phyloP scores from a whole-genome alignment of 2,888 invertebrate species.

The Ptychoptera albimana region DNA sequence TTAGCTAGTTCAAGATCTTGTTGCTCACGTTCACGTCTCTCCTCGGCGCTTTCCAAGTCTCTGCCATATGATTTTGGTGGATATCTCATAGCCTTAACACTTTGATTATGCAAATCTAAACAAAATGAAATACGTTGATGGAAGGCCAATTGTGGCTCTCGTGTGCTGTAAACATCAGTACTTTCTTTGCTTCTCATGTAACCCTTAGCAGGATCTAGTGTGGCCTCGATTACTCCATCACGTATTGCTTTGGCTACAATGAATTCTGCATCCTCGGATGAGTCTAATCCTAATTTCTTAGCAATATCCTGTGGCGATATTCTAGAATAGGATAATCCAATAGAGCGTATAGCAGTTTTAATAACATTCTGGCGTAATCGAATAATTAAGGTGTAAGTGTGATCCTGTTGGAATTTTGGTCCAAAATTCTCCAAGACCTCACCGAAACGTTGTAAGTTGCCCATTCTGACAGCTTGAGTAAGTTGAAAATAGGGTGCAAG shows the following conservation, averaged over 20 bases:
- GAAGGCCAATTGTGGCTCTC: slow-evolving; percentile 90
- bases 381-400: slow-evolving; percentile 90
- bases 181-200: slow-evolving; percentile 97
- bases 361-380: slow-evolving; percentile 97
- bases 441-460: slow-evolving; percentile 86
- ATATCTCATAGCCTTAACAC: slow-evolving; percentile 98
- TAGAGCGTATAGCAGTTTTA: slow-evolving; percentile 92
- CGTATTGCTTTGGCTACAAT: slow-evolving; percentile 96
- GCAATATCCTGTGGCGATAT: slow-evolving; percentile 94
- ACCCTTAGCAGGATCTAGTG: slow-evolving; percentile 85
- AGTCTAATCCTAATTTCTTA: slow-evolving; percentile 81
- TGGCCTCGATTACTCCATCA: slow-evolving; percentile 97
- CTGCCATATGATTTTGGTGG: slow-evolving; percentile 98
- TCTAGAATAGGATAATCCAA: slow-evolving; percentile 89
- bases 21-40: slow-evolving; percentile 88
- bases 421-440: slow-evolving; percentile 85
- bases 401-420: slow-evolving; percentile 81
- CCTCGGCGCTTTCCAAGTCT: slow-evolving; percentile 93
- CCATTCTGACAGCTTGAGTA: slow-evolving; percentile 91
- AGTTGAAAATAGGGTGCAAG: slow-evolving; percentile 92
- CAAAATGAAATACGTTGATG: slow-evolving; percentile 96
- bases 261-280: slow-evolving; percentile 95
- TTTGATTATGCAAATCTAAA: slow-evolving; percentile 94
- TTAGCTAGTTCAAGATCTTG: slow-evolving; percentile 98
- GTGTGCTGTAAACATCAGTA: slow-evolving; percentile 89